Conservation (phyloP, 2,113 vertebrate species). For the Marmota flaviventris region DNA sequence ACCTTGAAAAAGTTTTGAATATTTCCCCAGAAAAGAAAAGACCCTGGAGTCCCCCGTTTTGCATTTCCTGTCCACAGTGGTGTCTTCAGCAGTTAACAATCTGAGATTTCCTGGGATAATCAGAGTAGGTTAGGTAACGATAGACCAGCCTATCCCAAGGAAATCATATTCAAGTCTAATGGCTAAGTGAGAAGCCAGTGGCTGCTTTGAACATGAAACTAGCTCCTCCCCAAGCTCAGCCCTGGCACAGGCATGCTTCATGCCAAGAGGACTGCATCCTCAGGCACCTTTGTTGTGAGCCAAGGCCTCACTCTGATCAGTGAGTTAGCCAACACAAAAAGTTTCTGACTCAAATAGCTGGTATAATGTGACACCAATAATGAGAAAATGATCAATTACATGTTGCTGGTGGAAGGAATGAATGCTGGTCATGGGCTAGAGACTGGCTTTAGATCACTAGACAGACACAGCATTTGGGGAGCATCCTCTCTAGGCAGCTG, state of each 20-base stretch:
- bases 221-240: background rate
- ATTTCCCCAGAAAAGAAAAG: slow-evolving; percentile 46
- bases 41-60: slow-evolving; percentile 6
- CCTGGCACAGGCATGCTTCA: slow-evolving; percentile 8
- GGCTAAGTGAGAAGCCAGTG: slow-evolving; percentile 37
- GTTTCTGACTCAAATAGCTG: slow-evolving; percentile 71
- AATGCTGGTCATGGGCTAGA: slow-evolving; percentile 58
- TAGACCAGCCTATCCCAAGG: slow-evolving; percentile 15
- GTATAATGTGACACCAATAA: slow-evolving; percentile 57
- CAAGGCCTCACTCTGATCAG: slow-evolving; percentile 38
- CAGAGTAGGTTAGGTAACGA: slow-evolving; percentile 24
- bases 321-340: slow-evolving; percentile 67
- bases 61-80: background rate
- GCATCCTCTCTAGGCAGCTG: slow-evolving; percentile 59
- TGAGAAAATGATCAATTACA: slow-evolving; percentile 63
- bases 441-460: slow-evolving; percentile 71
- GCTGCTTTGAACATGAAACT: slow-evolving; percentile 45
- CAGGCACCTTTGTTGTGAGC: slow-evolving; percentile 53
- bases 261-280: slow-evolving; percentile 57
- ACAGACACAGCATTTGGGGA: slow-evolving; percentile 60
- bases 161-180: slow-evolving; percentile 58
- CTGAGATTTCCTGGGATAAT: slow-evolving; percentile 50
- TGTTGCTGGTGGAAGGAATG: slow-evolving; percentile 71
- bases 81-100: slow-evolving; percentile 67
- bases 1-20: slow-evolving; percentile 53